Evolutionary conservation across 2,888 invertebrate species (phyloP), one percentile per base, ranked within the genome.

Genomic region (Epinotia brunnichana): DNA sequence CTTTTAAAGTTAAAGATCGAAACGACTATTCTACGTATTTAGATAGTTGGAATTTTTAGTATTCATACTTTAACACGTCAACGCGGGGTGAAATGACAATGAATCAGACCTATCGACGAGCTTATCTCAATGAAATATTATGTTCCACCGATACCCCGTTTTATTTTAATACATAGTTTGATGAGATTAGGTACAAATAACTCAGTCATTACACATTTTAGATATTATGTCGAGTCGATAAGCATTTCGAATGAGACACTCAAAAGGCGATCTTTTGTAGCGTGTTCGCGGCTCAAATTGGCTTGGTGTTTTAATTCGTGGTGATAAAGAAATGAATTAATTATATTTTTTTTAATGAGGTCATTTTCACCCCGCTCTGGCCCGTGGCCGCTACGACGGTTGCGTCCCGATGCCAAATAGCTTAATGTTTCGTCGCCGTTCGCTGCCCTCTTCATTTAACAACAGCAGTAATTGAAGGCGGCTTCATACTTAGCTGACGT

Each of bases 331-430:
- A 44, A 44, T 44, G 15, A 44, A 44, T 44, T 41, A 10, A 41
- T 41, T 41, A 13, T 11, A 3, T 3, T 44, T 15, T 44, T 48
- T n/a, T 15, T 44, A 4, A 48, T 57, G 10, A 57, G 57, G 5
- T 57, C 54, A 17, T 21, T 10, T 56, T 44, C 53, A 39, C 64
- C 64, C 59, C 48, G 59, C 67, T 13, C n/a, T 44, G 19, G 17
- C 39, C 17, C 35, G 53, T 53, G 67, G 48, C 29, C 21, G 24
- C 11, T 41, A 48, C 44, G 17, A 19, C 21, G 41, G 60, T 57
- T 15, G 75, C 67, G 60, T 75, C 63, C 77, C 78, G 83, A 86
- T 86, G 86, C 86, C 86, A 86, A 86, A 84, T 85, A 85, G 78
- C 69, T 59, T 82, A 56, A 66, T 48, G 62, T 17, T 17, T 17